Percentiles rank a stretch among this genome's conserved stretches.
These are phyloP conservation scores for Vannuccia rotundouncinata DNA, from an alignment of 2,888 invertebrate genomes.

Conservation along the genomic window DNA sequence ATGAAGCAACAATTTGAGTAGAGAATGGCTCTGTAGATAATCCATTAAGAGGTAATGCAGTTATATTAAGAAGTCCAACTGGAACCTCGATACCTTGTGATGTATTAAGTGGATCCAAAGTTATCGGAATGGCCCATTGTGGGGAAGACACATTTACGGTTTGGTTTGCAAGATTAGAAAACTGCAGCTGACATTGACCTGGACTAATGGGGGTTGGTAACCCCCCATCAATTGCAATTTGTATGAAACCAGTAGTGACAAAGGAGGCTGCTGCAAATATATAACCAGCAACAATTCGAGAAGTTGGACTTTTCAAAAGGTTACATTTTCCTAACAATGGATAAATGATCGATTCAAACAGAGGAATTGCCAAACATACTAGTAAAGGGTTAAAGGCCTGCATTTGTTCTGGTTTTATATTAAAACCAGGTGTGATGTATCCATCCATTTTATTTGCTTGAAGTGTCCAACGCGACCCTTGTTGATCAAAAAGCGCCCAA, in stretches of 20 bases:
- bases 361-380: conserved; percentile 44
- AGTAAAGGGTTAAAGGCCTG: conserved; percentile 44
- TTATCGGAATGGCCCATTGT: not conserved
- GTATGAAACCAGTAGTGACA: conserved; percentile 42
- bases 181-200: not conserved
- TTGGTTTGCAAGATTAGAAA: not conserved
- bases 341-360: conserved; percentile 44
- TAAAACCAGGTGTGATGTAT: conserved; percentile 27
- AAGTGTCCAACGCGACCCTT: conserved; percentile 55
- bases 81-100: not conserved
- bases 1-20: not conserved
- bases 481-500: conserved; percentile 89
- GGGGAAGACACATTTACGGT: not conserved
- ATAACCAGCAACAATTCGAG: conserved; percentile 33
- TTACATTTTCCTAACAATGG: conserved; percentile 43
- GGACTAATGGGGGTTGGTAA: not conserved
- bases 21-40: not conserved
- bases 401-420: conserved; percentile 43
- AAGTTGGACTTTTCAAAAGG: conserved; percentile 42
- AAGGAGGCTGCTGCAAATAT: conserved; percentile 43
- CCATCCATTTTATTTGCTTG: conserved; percentile 55
- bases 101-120: not conserved
- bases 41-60: not conserved
- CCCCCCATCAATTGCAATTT: conserved; percentile 41
- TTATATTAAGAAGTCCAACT: not conserved